Evolutionary conservation across 2,797 vertebrate genomes (phyloP).

Genomic region (Anguilla marmorata): DNA sequence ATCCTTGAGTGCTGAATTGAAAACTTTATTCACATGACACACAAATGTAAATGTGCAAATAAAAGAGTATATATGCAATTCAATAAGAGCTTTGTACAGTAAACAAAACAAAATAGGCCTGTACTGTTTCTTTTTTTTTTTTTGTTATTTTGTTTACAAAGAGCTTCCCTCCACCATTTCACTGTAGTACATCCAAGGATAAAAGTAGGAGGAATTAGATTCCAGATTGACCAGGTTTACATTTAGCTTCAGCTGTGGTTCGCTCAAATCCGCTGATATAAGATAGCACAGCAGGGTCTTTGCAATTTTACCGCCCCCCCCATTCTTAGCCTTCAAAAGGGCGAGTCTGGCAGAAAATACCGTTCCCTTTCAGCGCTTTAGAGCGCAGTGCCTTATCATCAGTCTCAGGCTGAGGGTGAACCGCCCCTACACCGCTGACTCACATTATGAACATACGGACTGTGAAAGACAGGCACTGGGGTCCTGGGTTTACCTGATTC

Average conservation of each 20-base stretch:
- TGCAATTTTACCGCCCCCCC: background rate
- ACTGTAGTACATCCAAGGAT: background rate
- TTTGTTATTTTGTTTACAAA: background rate
- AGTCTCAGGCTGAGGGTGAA: background rate
- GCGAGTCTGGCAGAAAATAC: background rate
- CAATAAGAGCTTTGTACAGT: background rate
- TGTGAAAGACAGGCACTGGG: background rate
- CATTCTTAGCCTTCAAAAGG: background rate
- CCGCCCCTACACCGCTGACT: background rate
- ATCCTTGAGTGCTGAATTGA: background rate
- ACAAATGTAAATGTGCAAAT: background rate
- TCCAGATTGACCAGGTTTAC: constrained; percentile 38
- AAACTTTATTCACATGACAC: background rate
- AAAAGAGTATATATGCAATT: too few relatives aligned
- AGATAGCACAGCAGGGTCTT: constrained; percentile 26
- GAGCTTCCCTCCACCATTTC: background rate
- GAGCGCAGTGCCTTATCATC: background rate
- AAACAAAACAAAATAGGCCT: background rate
- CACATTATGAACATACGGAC: background rate
- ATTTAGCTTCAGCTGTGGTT: constrained; percentile 44
- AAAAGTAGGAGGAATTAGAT: constrained; percentile 18
- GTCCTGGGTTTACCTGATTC: background rate
- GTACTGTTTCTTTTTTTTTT: background rate
- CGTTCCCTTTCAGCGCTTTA: background rate
- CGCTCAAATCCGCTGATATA: constrained; percentile 43